These are phyloP conservation scores for Illadopsis cleaveri DNA, from an alignment of 2,113 vertebrate genomes.

Conservation along the genomic window DNA sequence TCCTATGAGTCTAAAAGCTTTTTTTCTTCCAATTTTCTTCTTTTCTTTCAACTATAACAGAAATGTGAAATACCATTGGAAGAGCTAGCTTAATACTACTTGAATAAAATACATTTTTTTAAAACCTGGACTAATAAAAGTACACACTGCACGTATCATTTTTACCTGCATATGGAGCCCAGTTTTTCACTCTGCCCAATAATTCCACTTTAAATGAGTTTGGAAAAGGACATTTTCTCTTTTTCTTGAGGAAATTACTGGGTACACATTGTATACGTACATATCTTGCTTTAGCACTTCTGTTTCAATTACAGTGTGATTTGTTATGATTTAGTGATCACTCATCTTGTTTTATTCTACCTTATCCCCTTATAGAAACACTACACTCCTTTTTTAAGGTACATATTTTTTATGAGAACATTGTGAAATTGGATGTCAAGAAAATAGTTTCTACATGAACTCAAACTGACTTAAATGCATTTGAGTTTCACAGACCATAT, in stretches of 20 bases:
- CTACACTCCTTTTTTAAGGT: background rate
- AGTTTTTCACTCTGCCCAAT: background rate
- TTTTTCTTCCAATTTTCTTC: background rate
- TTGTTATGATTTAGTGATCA: background rate
- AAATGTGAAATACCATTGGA: background rate
- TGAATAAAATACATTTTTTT: background rate
- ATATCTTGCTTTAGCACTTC: background rate
- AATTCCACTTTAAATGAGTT: background rate
- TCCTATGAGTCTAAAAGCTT: background rate
- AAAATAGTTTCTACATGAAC: background rate
- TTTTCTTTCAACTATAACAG: background rate
- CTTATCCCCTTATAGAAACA: background rate
- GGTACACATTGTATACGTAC: background rate
- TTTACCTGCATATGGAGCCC: background rate
- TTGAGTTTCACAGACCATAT: background rate
- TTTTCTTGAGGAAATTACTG: background rate
- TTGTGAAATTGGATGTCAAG: background rate
- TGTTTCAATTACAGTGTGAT: background rate
- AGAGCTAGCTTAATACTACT: background rate
- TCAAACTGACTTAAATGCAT: background rate
- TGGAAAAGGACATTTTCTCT: background rate
- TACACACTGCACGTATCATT: rapidly evolving
- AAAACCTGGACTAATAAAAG: background rate
- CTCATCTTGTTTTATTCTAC: background rate
- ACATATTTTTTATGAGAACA: background rate